These are phyloP conservation scores for Anguilla rostrata DNA, from an alignment of 2,113 vertebrate species.

Conservation along the genomic window DNA sequence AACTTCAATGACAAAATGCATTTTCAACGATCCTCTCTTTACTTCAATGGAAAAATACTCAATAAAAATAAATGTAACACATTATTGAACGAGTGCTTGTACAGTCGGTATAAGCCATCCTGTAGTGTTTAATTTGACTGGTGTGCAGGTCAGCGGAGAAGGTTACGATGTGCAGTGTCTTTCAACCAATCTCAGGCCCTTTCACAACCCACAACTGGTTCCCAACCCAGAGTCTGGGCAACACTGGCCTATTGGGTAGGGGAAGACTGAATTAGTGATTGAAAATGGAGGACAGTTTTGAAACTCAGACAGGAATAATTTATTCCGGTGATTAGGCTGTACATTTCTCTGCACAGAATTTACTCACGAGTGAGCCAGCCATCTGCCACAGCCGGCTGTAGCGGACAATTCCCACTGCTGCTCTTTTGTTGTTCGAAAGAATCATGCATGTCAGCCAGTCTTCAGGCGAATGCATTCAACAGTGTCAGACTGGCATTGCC, in stretches of 20 bases:
- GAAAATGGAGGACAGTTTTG: neutral
- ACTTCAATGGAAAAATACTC: too few species aligned
- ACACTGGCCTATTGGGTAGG: neutral
- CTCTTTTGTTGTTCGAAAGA: neutral
- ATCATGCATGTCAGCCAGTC: neutral
- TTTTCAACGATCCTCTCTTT: too few species aligned
- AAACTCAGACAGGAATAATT: neutral
- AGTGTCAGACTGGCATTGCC: neutral
- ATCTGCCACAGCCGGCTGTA: neutral
- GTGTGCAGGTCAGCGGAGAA: too few species aligned
- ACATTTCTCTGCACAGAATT: neutral
- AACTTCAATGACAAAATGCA: too few species aligned
- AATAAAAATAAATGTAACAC: too few species aligned
- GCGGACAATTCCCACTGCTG: neutral
- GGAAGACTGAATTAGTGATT: too few species aligned
- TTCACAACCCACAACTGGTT: neutral
- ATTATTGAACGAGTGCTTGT: too few species aligned
- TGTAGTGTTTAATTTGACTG: too few species aligned
- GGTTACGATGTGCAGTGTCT: too few species aligned
- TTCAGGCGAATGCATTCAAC: neutral
- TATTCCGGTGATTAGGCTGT: neutral
- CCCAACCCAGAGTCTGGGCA: neutral
- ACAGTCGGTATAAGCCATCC: too few species aligned
- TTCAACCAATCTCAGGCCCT: too few species aligned
- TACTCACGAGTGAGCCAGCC: neutral